These are phyloP conservation scores for Linyphia triangularis DNA, from an alignment of 2,888 invertebrate genomes.

Conservation along the genomic window DNA sequence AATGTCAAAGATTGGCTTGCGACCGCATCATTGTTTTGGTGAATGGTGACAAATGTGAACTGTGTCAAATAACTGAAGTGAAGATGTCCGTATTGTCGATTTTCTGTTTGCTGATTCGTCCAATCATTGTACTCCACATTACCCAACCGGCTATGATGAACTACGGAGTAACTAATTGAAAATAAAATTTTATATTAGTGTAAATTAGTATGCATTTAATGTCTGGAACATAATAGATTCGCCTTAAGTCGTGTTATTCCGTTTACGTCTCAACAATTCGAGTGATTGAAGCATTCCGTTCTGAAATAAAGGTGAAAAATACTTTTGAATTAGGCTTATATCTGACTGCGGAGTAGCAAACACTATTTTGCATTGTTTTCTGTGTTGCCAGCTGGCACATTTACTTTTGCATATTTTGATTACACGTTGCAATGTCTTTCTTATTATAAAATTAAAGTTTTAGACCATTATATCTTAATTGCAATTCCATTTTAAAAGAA, in stretches of 20 bases:
- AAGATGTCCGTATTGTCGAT: constrained; percentile 21
- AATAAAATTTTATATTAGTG: constrained; percentile 28
- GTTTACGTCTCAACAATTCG: constrained; percentile 33
- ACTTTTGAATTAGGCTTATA: constrained; percentile 49
- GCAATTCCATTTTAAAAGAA: not conserved
- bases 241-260: constrained; percentile 20
- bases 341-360: constrained; percentile 19
- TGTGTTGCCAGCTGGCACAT: constrained; percentile 68
- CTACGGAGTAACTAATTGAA: constrained; percentile 30
- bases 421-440: constrained; percentile 34
- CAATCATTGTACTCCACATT: constrained; percentile 70
- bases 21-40: too few species aligned
- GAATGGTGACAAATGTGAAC: too few species aligned
- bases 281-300: constrained; percentile 11
- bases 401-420: constrained; percentile 35
- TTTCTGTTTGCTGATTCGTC: constrained; percentile 56
- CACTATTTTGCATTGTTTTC: constrained; percentile 31
- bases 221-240: constrained; percentile 47
- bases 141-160: constrained; percentile 65
- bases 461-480: not conserved
- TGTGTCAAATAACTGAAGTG: constrained; percentile 41
- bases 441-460: not conserved
- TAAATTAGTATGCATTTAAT: constrained; percentile 67
- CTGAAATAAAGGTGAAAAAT: constrained; percentile 19
- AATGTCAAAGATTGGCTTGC: too few species aligned